Evolutionary conservation across 1,140 invertebrate species (phyloP).

Genomic region (Drosophila ercepeae): DNA sequence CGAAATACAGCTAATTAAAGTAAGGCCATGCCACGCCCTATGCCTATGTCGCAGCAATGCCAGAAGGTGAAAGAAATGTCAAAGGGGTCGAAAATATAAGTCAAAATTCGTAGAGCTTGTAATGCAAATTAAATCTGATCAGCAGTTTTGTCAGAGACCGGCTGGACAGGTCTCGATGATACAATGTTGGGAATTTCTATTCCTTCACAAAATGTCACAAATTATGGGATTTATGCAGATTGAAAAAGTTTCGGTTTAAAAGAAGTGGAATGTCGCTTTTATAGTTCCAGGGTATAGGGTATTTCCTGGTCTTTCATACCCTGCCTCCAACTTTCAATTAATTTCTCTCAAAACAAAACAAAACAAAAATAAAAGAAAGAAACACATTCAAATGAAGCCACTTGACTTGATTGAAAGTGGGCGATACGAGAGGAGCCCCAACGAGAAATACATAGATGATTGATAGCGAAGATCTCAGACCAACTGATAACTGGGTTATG

Average conservation of each 20-base stretch:
- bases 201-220: slow-evolving; percentile 10
- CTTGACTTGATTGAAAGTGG: slow-evolving; percentile 1
- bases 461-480: slow-evolving; percentile 13
- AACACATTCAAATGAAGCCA: slow-evolving; percentile 5
- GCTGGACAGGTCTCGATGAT: slow-evolving; percentile 15
- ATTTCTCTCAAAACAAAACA: slow-evolving; percentile 12
- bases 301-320: not conserved
- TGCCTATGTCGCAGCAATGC: slow-evolving; percentile 8
- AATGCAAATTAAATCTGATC: slow-evolving; percentile 33
- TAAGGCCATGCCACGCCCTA: slow-evolving; percentile 7
- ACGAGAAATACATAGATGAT: slow-evolving; percentile 21
- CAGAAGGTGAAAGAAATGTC: slow-evolving; percentile 77
- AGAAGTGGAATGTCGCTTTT: not conserved
- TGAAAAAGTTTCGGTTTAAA: not conserved
- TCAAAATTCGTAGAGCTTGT: slow-evolving; percentile 5
- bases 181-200: slow-evolving; percentile 21
- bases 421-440: slow-evolving; percentile 1
- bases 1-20: slow-evolving; percentile 49
- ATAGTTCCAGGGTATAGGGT: not conserved
- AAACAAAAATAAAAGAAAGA: not conserved
- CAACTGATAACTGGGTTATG: slow-evolving; percentile 33
- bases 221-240: slow-evolving; percentile 40
- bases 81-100: slow-evolving; percentile 24
- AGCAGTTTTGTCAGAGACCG: slow-evolving; percentile 4
- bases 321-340: not conserved